A percentile compares a stretch with the other conserved stretches of the same genome.
These are phyloP conservation scores for Charanyca ferruginea DNA, from an alignment of 2,888 invertebrate species.

Conservation along the genomic window DNA sequence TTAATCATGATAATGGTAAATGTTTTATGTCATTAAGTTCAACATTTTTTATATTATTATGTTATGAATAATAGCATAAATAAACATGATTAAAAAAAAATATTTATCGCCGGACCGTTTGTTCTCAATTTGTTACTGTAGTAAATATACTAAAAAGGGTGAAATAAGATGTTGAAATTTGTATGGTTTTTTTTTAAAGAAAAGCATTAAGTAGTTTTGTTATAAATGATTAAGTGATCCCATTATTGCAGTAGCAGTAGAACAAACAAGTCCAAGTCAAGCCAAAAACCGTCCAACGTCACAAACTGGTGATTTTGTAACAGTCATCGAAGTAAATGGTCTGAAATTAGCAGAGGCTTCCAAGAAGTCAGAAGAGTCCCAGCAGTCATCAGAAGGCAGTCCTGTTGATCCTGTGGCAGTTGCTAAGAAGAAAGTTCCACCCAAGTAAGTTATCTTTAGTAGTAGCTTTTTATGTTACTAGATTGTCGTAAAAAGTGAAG, in stretches of 20 bases:
- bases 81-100: not conserved
- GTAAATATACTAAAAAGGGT: constrained; percentile 23
- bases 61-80: not conserved
- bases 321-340: constrained; percentile 97
- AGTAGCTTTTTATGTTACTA: not conserved
- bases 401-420: constrained; percentile 90
- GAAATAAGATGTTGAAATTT: not conserved
- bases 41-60: not conserved
- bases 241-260: constrained; percentile 78
- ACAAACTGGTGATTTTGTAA: constrained; percentile 93
- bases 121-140: constrained; percentile 42
- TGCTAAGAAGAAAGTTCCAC: constrained; percentile 92
- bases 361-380: constrained; percentile 83
- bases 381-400: constrained; percentile 89
- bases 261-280: constrained; percentile 84
- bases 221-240: constrained; percentile 17
- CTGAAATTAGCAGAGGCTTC: constrained; percentile 91
- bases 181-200: not conserved
- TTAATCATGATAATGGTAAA: constrained; percentile 84
- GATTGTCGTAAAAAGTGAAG: no score
- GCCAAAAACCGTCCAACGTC: constrained; percentile 89
- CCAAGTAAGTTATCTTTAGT: constrained; percentile 85
- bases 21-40: constrained; percentile 18
- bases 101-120: constrained; percentile 25
- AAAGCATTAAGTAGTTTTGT: not conserved